phyloP scores from a whole-genome alignment of 1,140 invertebrate species.

The Aphidius ervi region DNA sequence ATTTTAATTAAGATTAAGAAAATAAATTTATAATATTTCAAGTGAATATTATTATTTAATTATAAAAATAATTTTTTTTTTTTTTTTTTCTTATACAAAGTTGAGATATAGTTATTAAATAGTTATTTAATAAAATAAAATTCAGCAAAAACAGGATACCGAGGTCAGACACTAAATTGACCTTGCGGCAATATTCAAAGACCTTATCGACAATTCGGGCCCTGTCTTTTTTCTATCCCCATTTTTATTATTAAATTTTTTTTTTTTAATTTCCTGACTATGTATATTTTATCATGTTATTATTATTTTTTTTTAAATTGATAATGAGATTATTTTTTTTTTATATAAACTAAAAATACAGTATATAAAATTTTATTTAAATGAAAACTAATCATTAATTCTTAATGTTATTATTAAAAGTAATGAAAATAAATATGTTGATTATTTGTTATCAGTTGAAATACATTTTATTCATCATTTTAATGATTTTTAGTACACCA shows the following conservation, averaged over 20 bases:
- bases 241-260: constrained; percentile 28
- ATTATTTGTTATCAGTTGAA: too few relatives aligned
- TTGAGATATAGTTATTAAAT: constrained; percentile 41
- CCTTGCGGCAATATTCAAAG: constrained; percentile 51
- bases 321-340: too few relatives aligned
- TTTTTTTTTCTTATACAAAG: background rate
- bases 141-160: constrained; percentile 46
- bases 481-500: too few relatives aligned
- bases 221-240: constrained; percentile 29
- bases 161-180: constrained; percentile 45
- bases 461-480: too few relatives aligned
- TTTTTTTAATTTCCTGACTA: constrained; percentile 24
- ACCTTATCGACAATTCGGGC: constrained; percentile 39
- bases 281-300: constrained; percentile 8
- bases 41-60: constrained; percentile 5
- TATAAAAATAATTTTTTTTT: background rate
- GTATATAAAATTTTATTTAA: too few relatives aligned
- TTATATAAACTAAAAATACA: too few relatives aligned
- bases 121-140: constrained; percentile 52
- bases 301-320: too few relatives aligned
- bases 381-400: too few relatives aligned
- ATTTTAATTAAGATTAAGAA: background rate
- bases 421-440: too few relatives aligned
- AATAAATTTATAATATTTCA: background rate
- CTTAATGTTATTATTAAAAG: too few relatives aligned